These are phyloP conservation scores for Argya squamiceps DNA, from an alignment of 2,797 vertebrate genomes.

Conservation along the genomic window DNA sequence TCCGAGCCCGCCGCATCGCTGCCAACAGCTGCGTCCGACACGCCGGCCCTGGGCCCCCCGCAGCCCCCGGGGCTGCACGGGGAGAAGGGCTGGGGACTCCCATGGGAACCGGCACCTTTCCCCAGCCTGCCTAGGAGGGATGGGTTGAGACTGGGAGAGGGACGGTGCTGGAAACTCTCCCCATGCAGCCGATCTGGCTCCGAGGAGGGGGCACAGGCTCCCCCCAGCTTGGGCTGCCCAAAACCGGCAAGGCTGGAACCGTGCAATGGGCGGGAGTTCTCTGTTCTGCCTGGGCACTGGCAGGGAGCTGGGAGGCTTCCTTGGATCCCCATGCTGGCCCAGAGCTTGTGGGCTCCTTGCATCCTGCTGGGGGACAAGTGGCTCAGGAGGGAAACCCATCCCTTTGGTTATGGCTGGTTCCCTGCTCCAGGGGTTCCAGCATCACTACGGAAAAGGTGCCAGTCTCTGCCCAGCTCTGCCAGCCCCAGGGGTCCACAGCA, in stretches of 20 bases:
- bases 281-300: neutral
- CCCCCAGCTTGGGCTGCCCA: neutral
- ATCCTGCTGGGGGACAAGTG: rapidly evolving
- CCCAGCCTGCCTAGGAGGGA: neutral
- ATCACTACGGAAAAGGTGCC: neutral
- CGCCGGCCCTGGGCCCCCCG: neutral
- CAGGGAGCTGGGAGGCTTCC: neutral
- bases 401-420: neutral
- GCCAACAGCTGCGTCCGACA: slow-evolving; percentile 50
- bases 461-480: neutral
- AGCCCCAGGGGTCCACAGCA: neutral
- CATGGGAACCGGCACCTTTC: rapidly evolving
- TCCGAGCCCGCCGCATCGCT: neutral
- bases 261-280: neutral
- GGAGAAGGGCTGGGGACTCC: neutral
- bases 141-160: neutral
- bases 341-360: neutral
- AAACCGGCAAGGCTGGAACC: neutral
- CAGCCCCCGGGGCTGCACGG: neutral
- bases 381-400: rapidly evolving
- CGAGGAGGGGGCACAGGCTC: neutral
- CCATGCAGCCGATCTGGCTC: rapidly evolving
- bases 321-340: rapidly evolving
- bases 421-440: neutral
- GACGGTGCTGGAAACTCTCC: neutral